A percentile compares a stretch with the other conserved stretches of the same genome.
phyloP scores from a whole-genome alignment of 2,113 vertebrate genomes.

The Myrmecophaga tridactyla region DNA sequence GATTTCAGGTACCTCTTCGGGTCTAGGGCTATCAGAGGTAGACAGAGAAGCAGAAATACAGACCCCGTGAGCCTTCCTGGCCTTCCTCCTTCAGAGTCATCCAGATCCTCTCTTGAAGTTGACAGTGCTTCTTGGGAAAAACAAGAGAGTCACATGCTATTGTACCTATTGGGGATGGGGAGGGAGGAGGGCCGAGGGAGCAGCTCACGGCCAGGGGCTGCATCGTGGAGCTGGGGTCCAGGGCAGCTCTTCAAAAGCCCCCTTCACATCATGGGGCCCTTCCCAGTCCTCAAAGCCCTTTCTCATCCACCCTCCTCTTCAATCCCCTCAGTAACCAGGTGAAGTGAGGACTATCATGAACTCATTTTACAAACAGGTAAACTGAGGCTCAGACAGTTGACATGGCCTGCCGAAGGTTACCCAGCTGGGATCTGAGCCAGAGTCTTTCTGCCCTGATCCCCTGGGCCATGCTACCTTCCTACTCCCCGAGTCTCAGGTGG shows the following conservation, averaged over 20 bases:
- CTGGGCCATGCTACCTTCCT: background rate
- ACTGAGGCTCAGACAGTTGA: background rate
- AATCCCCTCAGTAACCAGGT: too few species aligned
- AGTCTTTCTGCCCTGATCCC: background rate
- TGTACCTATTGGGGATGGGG: too few species aligned
- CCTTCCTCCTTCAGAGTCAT: background rate
- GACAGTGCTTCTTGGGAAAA: background rate
- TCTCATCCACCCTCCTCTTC: too few species aligned
- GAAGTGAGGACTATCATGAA: too few species aligned
- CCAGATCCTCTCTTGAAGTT: background rate
- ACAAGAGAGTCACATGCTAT: background rate
- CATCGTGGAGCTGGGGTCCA: fast-evolving
- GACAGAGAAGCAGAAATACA: background rate
- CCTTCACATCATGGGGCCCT: too few species aligned
- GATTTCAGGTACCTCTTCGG: background rate
- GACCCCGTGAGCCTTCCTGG: background rate
- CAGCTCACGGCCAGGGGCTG: fast-evolving
- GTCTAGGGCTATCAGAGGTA: fast-evolving
- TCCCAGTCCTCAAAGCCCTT: too few species aligned
- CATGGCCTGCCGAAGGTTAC: background rate
- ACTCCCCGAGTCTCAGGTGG: too few species aligned
- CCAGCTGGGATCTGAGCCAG: background rate
- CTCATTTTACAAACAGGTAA: too few species aligned
- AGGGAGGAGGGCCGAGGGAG: background rate
- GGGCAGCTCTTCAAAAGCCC: too few species aligned